Evolutionary conservation across 2,888 invertebrate species (phyloP).

Genomic region (Pachliopta kotzebuea): DNA sequence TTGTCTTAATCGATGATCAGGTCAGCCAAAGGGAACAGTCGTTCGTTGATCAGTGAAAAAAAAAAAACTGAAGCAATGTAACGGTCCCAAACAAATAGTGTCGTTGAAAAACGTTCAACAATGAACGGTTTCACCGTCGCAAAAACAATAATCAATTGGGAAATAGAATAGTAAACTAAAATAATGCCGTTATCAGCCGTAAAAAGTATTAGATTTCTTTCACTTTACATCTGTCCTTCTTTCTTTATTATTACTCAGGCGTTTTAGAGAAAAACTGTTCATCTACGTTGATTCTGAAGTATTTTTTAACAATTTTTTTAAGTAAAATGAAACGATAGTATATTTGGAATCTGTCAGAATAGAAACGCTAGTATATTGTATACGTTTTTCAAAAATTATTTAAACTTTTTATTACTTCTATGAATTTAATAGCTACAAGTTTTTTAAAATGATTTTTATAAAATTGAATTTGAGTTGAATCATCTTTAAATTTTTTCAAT

Average conservation of each 20-base stretch:
- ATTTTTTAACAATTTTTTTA: slow-evolving; percentile 1
- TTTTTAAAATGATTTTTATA: too few species aligned
- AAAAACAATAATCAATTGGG: slow-evolving; percentile 53
- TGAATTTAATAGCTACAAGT: too few species aligned
- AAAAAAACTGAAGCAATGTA: slow-evolving; percentile 29
- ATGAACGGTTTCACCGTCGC: slow-evolving; percentile 39
- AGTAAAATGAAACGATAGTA: background rate
- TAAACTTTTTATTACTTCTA: too few species aligned
- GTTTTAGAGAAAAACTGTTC: slow-evolving; percentile 2
- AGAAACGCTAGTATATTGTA: background rate
- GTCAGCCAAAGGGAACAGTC: slow-evolving; percentile 20
- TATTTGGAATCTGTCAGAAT: background rate
- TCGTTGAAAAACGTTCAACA: slow-evolving; percentile 40
- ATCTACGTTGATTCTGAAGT: background rate
- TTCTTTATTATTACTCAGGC: slow-evolving; percentile 12
- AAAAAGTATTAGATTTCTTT: slow-evolving; percentile 12
- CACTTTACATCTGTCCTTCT: background rate
- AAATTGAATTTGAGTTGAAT: too few species aligned
- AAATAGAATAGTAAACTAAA: slow-evolving; percentile 22
- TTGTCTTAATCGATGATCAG: slow-evolving; percentile 25
- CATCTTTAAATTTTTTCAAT: too few species aligned
- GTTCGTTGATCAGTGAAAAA: slow-evolving; percentile 18
- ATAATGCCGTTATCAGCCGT: slow-evolving; percentile 24
- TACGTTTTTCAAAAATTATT: too few species aligned
- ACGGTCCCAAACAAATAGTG: slow-evolving; percentile 40